phyloP scores from a whole-genome alignment of 1,140 invertebrate species.

The Leguminivora glycinivorella region DNA sequence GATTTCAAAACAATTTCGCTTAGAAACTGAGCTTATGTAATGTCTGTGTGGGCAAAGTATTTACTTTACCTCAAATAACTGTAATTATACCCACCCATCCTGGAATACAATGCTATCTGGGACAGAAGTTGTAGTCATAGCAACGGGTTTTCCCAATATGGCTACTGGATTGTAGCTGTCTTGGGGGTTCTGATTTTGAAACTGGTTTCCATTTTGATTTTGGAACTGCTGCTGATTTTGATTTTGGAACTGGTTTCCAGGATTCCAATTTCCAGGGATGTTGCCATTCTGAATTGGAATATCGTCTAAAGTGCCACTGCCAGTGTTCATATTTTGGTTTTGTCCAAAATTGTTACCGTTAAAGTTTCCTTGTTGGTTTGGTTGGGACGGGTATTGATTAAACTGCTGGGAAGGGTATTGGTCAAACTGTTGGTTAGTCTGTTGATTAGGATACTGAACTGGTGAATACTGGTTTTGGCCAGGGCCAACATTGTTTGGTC shows the following conservation, averaged over 20 bases:
- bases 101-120: conserved; percentile 30
- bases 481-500: not conserved
- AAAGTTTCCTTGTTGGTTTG: not conserved
- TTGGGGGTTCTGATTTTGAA: not conserved
- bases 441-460: not conserved
- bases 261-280: not conserved
- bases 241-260: conserved; percentile 6
- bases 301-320: conserved; percentile 14
- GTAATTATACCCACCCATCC: conserved; percentile 29
- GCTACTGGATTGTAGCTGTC: conserved; percentile 4
- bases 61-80: not conserved
- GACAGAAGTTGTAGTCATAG: conserved; percentile 20
- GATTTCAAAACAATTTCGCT: too few relatives aligned
- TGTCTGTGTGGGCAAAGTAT: too few relatives aligned
- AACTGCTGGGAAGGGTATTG: too few relatives aligned
- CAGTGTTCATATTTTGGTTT: conserved; percentile 10
- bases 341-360: not conserved
- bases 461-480: not conserved
- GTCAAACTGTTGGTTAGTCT: not conserved
- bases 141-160: conserved; percentile 32
- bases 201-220: not conserved
- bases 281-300: not conserved
- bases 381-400: conserved; percentile 2
- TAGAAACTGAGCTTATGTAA: too few relatives aligned
- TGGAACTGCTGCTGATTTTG: conserved; percentile 2